Evolutionary conservation across 1,140 invertebrate genomes (phyloP).

Genomic region (Drosophila busckii): DNA sequence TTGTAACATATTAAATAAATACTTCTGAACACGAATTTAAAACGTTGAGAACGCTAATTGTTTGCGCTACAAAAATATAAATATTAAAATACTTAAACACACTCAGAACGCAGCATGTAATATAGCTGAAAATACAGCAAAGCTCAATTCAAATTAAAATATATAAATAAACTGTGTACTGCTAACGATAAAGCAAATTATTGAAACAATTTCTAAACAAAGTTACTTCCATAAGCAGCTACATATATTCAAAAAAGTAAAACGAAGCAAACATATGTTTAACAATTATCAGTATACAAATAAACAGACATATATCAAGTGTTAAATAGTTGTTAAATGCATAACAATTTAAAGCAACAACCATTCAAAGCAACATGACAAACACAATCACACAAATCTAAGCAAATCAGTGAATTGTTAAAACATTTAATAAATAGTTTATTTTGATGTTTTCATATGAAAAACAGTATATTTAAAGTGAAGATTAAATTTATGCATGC

Average conservation of each 20-base stretch:
- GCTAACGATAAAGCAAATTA: no score
- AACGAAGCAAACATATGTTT: constrained; percentile 3
- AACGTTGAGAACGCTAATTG: constrained; percentile 57
- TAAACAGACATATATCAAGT: constrained; percentile 51
- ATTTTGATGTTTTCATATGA: constrained; percentile 53
- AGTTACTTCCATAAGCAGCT: no score
- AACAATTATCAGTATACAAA: constrained; percentile 17
- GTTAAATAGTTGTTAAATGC: constrained; percentile 68
- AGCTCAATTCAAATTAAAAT: no score
- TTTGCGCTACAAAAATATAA: constrained; percentile 17
- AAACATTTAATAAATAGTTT: constrained; percentile 59
- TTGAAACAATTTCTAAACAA: no score
- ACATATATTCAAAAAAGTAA: no score
- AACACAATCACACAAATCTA: constrained; percentile 10
- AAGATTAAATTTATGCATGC: constrained; percentile 28
- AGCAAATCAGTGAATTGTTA: constrained; percentile 56
- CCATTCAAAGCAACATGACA: constrained; percentile 8
- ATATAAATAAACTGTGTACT: no score
- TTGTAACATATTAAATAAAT: constrained; percentile 16
- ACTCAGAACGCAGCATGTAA: no score
- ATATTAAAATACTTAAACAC: constrained; percentile 5
- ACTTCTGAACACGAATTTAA: constrained; percentile 62
- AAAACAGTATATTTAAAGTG: constrained; percentile 16
- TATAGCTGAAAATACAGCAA: no score
- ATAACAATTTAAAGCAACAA: constrained; percentile 27